phyloP scores from a whole-genome alignment of 2,888 invertebrate genomes.

The Heliconius cydno region DNA sequence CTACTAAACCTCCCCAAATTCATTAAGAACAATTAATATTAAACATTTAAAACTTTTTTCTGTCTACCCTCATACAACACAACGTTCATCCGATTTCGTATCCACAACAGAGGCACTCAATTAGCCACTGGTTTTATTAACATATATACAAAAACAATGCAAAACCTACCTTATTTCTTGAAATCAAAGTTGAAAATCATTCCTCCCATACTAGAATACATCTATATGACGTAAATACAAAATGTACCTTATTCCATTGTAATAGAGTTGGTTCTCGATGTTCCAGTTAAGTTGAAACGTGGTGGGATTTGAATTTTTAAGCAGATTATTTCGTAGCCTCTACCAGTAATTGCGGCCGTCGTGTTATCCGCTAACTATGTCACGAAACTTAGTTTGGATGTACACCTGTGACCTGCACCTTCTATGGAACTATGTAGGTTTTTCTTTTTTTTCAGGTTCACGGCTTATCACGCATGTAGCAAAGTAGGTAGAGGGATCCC shows the following conservation, averaged over 20 bases:
- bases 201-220: conserved; percentile 1
- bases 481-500: no score
- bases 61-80: conserved; percentile 41
- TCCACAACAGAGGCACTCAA: conserved; percentile 43
- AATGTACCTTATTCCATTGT: background rate
- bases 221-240: background rate
- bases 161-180: conserved; percentile 19
- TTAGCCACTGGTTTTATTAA: conserved; percentile 43
- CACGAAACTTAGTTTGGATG: conserved; percentile 50
- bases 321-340: conserved; percentile 74
- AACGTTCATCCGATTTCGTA: conserved; percentile 44
- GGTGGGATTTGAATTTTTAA: conserved; percentile 74
- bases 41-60: conserved; percentile 36
- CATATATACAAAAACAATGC: background rate
- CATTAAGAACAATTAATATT: conserved; percentile 38
- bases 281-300: conserved; percentile 43
- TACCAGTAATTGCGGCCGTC: conserved; percentile 65
- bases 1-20: background rate
- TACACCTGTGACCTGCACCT: conserved; percentile 6
- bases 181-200: conserved; percentile 24
- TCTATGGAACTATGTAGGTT: background rate
- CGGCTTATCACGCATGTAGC: no score
- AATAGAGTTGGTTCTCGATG: conserved; percentile 1
- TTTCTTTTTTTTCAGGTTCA: no score
- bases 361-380: conserved; percentile 62